Percentiles rank a stretch among this genome's conserved stretches.
phyloP scores from a whole-genome alignment of 2,888 invertebrate genomes.

The Cephus pulcher region DNA sequence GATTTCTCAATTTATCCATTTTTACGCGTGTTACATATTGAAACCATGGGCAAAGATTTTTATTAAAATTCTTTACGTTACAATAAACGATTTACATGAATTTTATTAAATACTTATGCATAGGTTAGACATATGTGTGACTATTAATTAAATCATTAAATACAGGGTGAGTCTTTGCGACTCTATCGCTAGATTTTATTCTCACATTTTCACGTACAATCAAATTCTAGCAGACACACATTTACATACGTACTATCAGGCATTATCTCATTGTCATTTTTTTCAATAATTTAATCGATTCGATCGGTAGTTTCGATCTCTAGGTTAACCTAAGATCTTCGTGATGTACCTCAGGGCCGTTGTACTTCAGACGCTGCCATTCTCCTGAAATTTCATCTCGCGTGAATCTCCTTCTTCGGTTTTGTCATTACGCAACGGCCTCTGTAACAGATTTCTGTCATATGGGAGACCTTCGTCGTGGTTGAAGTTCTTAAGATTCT shows the following conservation, averaged over 20 bases:
- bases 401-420: conserved; percentile 51
- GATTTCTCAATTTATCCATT: neutral
- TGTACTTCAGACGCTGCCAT: conserved; percentile 1
- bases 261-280: neutral
- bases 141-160: neutral
- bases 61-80: conserved; percentile 27
- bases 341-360: neutral
- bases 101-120: neutral
- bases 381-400: conserved; percentile 43
- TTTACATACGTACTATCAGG: neutral
- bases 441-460: conserved; percentile 90
- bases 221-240: neutral
- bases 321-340: neutral
- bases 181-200: neutral
- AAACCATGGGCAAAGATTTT: conserved; percentile 1
- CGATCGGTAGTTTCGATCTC: neutral
- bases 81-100: neutral
- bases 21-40: neutral
- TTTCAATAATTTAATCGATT: neutral
- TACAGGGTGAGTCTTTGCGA: neutral
- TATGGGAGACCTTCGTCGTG: conserved; percentile 84
- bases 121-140: neutral
- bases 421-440: conserved; percentile 82
- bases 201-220: neutral
- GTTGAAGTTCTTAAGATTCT: conserved; percentile 79